Evolutionary conservation across 2,113 vertebrate species (phyloP), one percentile per base, ranked within the genome.

Genomic region (Tragulus kanchil): DNA sequence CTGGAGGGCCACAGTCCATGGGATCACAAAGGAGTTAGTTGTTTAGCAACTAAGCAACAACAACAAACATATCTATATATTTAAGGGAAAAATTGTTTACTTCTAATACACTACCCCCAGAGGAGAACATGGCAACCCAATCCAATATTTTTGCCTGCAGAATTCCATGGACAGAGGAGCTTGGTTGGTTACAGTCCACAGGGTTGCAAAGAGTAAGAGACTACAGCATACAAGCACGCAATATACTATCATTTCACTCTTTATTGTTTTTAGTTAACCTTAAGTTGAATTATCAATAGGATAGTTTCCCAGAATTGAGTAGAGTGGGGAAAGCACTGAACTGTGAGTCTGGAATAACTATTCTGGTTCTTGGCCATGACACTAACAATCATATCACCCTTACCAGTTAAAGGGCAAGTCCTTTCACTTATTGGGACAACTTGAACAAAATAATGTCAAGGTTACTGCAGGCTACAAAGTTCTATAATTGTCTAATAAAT

Each of bases 401-500:
- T 36, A 16, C 8, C 36, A 25, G 42, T 82, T 59, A 56, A 77
- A 82, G 21, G 28, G 25, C 62, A 90, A 58, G 25, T 90, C 26
- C 59, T 26, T 97, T 92, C 28, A 59, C 14, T 7, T 87, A 14
- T 17, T 3, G 1, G 45, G n/a, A 52, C 14, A 50, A 31, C 31
- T 77, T 10, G 67, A 21, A 42, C 4, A 90, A 50, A 73, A 28
- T 31, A 48, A 73, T 58, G 64, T 52, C 14, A 11, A 67, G 23
- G 15, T 82, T 91, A 64, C 36, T 67, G 85, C 16, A 83, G 87
- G 6, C 21, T 58, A 90, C 21, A 52, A 45, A 62, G 26, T 82
- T 88, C 58, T 93, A 52, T 31, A 62, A 77, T 61, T 89, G 36
- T 88, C 78, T 92, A 95, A 84, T 28, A 59, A 94, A 36, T 12